Conservation (phyloP, 2,113 vertebrate genomes). For the Eubucco bourcierii region DNA sequence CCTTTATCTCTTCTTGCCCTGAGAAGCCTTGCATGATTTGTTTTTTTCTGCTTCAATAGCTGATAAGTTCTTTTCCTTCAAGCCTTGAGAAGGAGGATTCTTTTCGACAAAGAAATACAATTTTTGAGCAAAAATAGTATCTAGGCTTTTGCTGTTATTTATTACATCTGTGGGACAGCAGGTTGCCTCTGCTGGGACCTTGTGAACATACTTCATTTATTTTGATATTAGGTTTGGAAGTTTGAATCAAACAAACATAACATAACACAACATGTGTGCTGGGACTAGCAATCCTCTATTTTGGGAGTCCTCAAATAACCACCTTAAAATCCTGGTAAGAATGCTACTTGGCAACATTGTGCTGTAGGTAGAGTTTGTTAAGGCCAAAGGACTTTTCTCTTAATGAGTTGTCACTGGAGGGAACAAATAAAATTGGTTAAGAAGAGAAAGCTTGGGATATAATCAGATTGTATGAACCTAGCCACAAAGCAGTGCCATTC, state of each 20-base stretch:
- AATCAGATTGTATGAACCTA: not conserved
- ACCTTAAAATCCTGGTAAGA: not conserved
- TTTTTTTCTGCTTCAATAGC: constrained; percentile 24
- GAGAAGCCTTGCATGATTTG: constrained; percentile 28
- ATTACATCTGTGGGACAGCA: not conserved
- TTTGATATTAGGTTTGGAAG: not conserved
- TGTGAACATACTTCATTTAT: not conserved
- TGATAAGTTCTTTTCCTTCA: constrained; percentile 50
- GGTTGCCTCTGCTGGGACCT: not conserved
- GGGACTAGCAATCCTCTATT: not conserved
- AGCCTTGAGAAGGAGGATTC: not conserved
- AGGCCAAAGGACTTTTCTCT: not conserved
- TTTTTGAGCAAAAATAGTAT: not conserved
- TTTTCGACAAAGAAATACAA: not conserved
- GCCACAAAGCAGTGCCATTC: not conserved
- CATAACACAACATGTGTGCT: not conserved
- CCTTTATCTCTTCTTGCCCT: constrained; percentile 3
- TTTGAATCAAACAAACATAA: not conserved
- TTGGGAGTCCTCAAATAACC: not conserved
- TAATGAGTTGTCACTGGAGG: not conserved
- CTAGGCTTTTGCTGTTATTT: constrained; percentile 22
- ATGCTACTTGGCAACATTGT: not conserved
- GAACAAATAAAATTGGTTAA: not conserved
- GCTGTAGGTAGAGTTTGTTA: not conserved
- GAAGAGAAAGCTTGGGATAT: not conserved